Conservation (phyloP, 2,888 invertebrate genomes). For the Acleris literana region DNA sequence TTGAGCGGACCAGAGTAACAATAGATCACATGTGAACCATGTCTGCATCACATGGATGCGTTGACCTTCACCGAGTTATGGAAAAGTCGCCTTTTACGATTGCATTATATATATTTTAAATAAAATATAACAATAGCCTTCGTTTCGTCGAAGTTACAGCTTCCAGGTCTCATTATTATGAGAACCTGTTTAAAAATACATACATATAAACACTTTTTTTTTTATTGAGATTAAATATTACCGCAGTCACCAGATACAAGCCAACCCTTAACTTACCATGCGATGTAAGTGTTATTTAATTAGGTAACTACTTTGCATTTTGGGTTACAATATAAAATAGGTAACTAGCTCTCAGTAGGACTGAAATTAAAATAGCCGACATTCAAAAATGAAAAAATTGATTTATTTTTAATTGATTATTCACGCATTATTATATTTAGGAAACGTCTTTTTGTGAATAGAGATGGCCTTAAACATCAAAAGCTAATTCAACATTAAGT, state of each 20-base stretch:
- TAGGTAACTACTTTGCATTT: conserved; percentile 8
- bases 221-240: background rate
- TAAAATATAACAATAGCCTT: conserved; percentile 7
- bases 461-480: too few species aligned
- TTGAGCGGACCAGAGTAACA: conserved; percentile 60
- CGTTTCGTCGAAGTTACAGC: background rate
- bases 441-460: too few species aligned
- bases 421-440: too few species aligned
- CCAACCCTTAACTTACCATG: conserved; percentile 16
- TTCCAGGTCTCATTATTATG: background rate
- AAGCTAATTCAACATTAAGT: too few species aligned
- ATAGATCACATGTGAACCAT: conserved; percentile 50
- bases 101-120: conserved; percentile 3
- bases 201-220: too few species aligned
- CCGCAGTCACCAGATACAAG: conserved; percentile 20
- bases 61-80: conserved; percentile 55
- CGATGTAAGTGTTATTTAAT: conserved; percentile 3
- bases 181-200: background rate
- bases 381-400: background rate
- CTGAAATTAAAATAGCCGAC: background rate
- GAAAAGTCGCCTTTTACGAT: background rate
- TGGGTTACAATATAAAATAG: background rate
- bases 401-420: too few species aligned
- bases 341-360: background rate
- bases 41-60: conserved; percentile 43